Base-by-base conservation (phyloP, 2,113 vertebrate genomes). In the Gobio gobio region DNA sequence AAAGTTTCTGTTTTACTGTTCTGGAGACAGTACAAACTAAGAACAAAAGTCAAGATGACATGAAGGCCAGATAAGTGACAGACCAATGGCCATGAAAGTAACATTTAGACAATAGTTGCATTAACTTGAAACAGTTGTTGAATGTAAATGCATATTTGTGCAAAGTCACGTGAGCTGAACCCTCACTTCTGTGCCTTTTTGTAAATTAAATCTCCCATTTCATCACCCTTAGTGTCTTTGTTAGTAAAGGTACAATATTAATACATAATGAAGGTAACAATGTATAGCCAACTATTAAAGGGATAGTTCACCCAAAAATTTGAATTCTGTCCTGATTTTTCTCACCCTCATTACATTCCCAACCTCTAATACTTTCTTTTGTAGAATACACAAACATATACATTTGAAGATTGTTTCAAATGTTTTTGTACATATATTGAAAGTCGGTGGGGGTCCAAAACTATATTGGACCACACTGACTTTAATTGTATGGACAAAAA, bases 21-120 rank as follows among this genome's bases (percentile, higher is more conserved):
- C 61, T 61, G 40, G 66, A 20, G 49, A 49, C 63, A 72, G 75
- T 78, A 22, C 36, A 33, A 83, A 79, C 40, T 22, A 75, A 72
- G 10, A 24, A 78, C 54, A 13, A 51, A 78, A 40, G 40, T 45
- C 18, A 66, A 73, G 24, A 40, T 74, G 47, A 80, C 20, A 70
- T 33, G 10, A 79, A 40, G 33, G 29, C 29, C 5, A 16, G 14
- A 22, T 45, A 73, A 85, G 64, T 72, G 66, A 75, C 84, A 64
- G 68, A 81, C 1, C 72, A 47, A 64, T 64, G 78, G 20, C 29
- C 61, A 36, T 76, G 29, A 59, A 45, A 12, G 63, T 40, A 58
- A n/a, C 12, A 45, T 43, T 68, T 14, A 83, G 45, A 74, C 33
- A 63, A 54, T n/a, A 80, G 18, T 10, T 12, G 14, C 26, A 73